Base-by-base conservation (phyloP, 2,888 invertebrate species). In the Nysson spinosus region DNA sequence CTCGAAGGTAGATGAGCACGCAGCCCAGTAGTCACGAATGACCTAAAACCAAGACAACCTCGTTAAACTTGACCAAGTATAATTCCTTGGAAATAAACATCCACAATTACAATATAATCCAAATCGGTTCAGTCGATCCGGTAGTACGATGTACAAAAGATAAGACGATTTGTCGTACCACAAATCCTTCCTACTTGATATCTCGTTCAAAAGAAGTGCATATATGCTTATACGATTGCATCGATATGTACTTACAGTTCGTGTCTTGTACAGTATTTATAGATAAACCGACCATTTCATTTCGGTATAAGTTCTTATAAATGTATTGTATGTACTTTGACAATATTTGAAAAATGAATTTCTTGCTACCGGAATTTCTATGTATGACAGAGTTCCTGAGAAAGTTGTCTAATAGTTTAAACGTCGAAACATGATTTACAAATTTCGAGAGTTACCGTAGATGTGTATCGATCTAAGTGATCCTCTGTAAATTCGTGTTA, bases 151-250 rank as follows among this genome's bases (percentile, higher is more conserved):
- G 24, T 35, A 50, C 57, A 50, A 57, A 50, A 35, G 57, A 57
- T 43, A 57, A 57, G 50, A 50, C 42, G 57, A 20, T 42, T 57
- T 57, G 11, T 11, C 42, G 35, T 57, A 50, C 57, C 42, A 11
- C 16, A 11, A 50, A 50, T 42, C 40, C 57, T 57, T 50, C 19
- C 57, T 22, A 28, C 42, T 50, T 26, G 40, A 11, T 24, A 26
- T 12, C 20, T 11, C 11, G 14, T 3, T 19, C 28, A 7, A 22
- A 32, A 39, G 16, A 46, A 7, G 22, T 20, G 7, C 22, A 28
- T 12, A 39, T 37, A 20, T 16, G 30, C n/a, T n/a, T n/a, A n/a
- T n/a, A n/a, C 47, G 47, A 20, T 26, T 26, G 16, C 16, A 17
- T 20, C 11, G 46, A 47, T 47, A 32, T 7, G 37, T 24, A 2